These are phyloP conservation scores for Caranx melampygus DNA, from an alignment of 2,113 vertebrate species.

Conservation along the genomic window DNA sequence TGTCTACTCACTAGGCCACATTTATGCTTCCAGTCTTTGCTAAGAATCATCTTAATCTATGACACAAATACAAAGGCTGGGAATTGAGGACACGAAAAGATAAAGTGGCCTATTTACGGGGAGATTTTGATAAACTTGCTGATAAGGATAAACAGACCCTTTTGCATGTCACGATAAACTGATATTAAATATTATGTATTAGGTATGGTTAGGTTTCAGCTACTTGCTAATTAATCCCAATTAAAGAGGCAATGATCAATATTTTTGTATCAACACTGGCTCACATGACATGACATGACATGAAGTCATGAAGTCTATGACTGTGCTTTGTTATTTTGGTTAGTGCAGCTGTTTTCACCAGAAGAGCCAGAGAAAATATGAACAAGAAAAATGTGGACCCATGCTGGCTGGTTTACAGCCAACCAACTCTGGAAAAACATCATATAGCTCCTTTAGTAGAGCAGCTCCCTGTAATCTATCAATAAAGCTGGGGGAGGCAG, in stretches of 20 bases:
- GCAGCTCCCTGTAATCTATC: too few relatives aligned
- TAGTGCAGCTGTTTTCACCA: too few relatives aligned
- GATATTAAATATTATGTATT: background rate
- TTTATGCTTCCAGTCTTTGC: background rate
- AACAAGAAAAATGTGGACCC: too few relatives aligned
- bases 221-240: background rate
- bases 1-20: background rate
- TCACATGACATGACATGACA: too few relatives aligned
- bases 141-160: background rate
- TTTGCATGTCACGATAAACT: background rate
- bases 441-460: too few relatives aligned
- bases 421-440: too few relatives aligned
- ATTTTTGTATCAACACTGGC: background rate
- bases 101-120: background rate
- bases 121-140: background rate
- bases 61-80: background rate
- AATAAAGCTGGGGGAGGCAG: too few relatives aligned
- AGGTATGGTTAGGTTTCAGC: background rate
- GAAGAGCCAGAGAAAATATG: too few relatives aligned
- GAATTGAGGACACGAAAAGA: slow-evolving; percentile 14
- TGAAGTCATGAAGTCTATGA: too few relatives aligned
- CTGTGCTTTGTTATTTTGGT: too few relatives aligned
- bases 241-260: background rate
- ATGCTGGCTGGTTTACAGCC: too few relatives aligned
- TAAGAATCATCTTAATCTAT: slow-evolving; percentile 5